Conservation (phyloP, 2,113 vertebrate genomes). For the Microtus pennsylvanicus region DNA sequence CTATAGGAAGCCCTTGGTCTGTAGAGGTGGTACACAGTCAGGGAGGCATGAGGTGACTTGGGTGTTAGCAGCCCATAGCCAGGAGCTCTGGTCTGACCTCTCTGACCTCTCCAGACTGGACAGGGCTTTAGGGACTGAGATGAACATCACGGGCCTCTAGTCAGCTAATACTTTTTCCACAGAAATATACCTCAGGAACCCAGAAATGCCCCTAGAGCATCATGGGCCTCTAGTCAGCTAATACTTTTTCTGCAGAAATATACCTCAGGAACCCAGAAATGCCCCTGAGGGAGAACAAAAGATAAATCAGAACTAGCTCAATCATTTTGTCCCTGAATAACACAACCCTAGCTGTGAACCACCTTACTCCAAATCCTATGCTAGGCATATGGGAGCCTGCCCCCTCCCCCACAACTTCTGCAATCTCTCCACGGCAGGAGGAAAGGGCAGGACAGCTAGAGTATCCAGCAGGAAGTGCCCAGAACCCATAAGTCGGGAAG, state of each 20-base stretch:
- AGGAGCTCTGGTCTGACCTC: not conserved
- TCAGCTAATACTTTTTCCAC: not conserved
- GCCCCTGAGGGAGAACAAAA: not conserved
- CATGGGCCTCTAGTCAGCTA: not conserved
- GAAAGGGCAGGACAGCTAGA: not conserved
- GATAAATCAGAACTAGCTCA: not conserved
- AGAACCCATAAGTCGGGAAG: not conserved
- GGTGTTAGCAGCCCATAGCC: not conserved
- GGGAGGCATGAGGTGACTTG: not conserved
- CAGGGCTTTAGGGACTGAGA: not conserved
- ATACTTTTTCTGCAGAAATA: constrained; percentile 14
- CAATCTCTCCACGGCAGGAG: not conserved
- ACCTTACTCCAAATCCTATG: not conserved
- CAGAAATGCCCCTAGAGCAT: not conserved
- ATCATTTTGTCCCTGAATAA: not conserved
- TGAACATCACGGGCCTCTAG: not conserved
- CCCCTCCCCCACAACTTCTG: not conserved
- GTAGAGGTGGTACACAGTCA: not conserved
- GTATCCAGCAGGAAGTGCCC: not conserved
- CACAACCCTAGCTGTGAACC: not conserved
- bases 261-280: not conserved
- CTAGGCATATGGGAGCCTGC: not conserved
- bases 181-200: not conserved
- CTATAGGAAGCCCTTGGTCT: not conserved
- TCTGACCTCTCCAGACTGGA: not conserved